Percentiles rank a stretch among this genome's conserved stretches.
Evolutionary conservation across 2,113 vertebrate species (phyloP).

Genomic region (Megalops atlanticus): DNA sequence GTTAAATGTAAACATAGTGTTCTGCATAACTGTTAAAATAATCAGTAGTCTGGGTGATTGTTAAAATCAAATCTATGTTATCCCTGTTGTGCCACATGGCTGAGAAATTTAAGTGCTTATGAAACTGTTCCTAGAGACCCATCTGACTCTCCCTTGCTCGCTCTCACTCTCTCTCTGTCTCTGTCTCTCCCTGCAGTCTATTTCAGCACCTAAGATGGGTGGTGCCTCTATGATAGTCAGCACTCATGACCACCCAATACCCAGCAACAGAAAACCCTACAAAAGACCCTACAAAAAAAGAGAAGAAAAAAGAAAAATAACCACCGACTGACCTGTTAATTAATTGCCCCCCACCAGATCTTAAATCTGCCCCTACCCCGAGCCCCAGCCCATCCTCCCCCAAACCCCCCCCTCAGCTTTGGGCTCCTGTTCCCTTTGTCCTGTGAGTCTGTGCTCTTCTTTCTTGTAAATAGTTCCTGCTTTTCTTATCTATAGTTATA

Average conservation of each 20-base stretch:
- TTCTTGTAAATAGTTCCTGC: slow-evolving; percentile 72
- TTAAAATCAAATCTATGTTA: too few relatives aligned
- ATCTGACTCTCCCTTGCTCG: not conserved
- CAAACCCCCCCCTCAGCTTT: slow-evolving; percentile 47
- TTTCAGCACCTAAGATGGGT: slow-evolving; percentile 77
- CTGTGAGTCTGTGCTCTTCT: slow-evolving; percentile 69
- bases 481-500: slow-evolving; percentile 70
- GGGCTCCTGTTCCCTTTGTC: slow-evolving; percentile 71
- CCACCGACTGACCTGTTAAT: slow-evolving; percentile 25
- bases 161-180: not conserved
- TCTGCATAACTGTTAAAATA: not conserved
- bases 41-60: too few relatives aligned
- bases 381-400: slow-evolving; percentile 49
- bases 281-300: slow-evolving; percentile 59
- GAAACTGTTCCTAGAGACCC: too few relatives aligned
- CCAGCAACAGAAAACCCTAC: slow-evolving; percentile 60
- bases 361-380: slow-evolving; percentile 59
- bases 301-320: slow-evolving; percentile 52
- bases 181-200: slow-evolving; percentile 65
- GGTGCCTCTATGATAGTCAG: slow-evolving; percentile 67
- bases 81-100: too few relatives aligned
- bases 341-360: slow-evolving; percentile 58
- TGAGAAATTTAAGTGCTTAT: too few relatives aligned
- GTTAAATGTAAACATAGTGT: too few relatives aligned
- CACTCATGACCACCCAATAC: slow-evolving; percentile 52